Evolutionary conservation across 2,888 invertebrate genomes (phyloP).

Genomic region (Bellardia pandia): DNA sequence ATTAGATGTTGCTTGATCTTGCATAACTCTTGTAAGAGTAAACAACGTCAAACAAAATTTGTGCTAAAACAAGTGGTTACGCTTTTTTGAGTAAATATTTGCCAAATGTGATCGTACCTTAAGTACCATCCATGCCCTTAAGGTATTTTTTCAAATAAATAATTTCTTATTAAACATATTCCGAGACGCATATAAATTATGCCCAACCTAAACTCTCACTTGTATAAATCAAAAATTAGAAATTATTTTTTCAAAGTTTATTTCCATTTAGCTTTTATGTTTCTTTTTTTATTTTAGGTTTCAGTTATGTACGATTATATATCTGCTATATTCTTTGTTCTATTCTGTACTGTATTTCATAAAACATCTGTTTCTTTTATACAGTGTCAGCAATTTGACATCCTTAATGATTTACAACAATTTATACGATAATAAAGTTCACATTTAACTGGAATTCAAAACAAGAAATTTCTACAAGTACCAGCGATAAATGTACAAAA

Average conservation of each 20-base stretch:
- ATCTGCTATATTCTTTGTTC: conserved; percentile 9
- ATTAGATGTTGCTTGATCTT: no score
- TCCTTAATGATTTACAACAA: conserved; percentile 65
- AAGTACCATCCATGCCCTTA: neutral
- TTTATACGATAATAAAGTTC: conserved; percentile 45
- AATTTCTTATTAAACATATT: no score
- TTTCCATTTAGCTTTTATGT: conserved; percentile 13
- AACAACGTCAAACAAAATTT: no score
- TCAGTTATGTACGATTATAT: no score
- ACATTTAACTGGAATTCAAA: conserved; percentile 45
- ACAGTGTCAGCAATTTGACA: conserved; percentile 57
- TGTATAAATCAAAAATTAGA: neutral
- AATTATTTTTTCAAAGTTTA: conserved; percentile 7
- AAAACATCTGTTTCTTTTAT: conserved; percentile 66
- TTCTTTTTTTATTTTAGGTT: no score
- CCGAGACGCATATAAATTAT: neutral
- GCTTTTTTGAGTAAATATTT: no score
- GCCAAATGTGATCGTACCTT: no score
- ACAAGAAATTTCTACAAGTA: conserved; percentile 35
- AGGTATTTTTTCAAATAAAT: no score
- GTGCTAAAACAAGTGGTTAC: no score
- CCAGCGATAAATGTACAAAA: conserved; percentile 36
- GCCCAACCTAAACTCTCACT: neutral
- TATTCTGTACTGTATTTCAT: neutral
- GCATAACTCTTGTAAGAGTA: no score